Conservation (phyloP, 2,113 vertebrate species). For the Nycticebus coucang region DNA sequence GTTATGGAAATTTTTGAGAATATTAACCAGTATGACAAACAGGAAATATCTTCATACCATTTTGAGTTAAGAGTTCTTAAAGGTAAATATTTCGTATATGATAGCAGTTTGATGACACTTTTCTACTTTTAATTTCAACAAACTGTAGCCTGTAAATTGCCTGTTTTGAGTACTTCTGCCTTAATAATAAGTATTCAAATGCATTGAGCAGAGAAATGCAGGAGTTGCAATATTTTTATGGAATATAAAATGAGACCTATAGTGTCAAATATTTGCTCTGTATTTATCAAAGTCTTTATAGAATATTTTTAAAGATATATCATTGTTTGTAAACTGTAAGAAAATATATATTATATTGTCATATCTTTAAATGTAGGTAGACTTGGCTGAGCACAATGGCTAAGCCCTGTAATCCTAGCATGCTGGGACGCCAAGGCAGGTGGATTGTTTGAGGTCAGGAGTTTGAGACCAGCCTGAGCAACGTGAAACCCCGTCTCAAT, state of each 20-base stretch:
- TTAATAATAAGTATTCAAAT: background rate
- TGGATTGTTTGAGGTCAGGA: no score
- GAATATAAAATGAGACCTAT: background rate
- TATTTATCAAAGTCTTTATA: background rate
- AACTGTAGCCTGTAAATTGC: background rate
- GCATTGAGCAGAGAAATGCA: background rate
- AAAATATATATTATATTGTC: background rate
- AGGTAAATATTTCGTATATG: background rate
- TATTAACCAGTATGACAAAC: background rate
- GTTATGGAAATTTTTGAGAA: slow-evolving; percentile 5
- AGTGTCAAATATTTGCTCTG: background rate
- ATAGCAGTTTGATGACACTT: background rate
- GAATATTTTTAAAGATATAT: background rate
- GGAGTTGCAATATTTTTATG: background rate
- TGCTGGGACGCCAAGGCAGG: no score
- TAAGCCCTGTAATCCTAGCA: no score
- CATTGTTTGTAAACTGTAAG: background rate
- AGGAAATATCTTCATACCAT: background rate
- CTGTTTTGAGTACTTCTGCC: background rate
- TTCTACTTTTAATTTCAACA: background rate
- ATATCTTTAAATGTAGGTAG: background rate
- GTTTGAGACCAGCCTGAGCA: no score
- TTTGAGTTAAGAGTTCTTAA: background rate
- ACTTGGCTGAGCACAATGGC: no score
- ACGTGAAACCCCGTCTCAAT: no score